Percentiles rank a stretch among this genome's conserved stretches.
These are phyloP conservation scores for Amaurobius ferox DNA, from an alignment of 2,888 invertebrate species.

Conservation along the genomic window DNA sequence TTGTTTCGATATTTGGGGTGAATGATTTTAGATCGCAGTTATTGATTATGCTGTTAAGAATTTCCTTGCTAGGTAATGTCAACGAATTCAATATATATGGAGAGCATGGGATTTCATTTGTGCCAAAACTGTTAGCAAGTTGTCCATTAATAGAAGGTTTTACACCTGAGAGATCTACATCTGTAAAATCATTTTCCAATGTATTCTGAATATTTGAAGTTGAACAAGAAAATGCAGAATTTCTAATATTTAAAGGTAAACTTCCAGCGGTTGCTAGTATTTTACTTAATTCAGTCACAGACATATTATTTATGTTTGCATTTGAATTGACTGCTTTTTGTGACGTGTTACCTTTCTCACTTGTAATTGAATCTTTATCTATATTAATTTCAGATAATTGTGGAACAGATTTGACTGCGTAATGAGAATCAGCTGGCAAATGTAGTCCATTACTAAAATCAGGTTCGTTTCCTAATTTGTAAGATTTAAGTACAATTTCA, in stretches of 20 bases:
- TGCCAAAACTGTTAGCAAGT: not conserved
- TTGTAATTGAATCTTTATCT: not conserved
- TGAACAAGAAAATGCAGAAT: not conserved
- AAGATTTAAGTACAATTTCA: not conserved
- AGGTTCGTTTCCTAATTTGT: too few relatives aligned
- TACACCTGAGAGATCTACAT: not conserved
- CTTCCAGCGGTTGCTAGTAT: conserved; percentile 40
- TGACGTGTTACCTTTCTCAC: not conserved
- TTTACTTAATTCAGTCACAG: conserved; percentile 34
- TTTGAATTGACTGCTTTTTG: not conserved
- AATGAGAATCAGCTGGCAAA: not conserved
- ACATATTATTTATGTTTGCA: conserved; percentile 3
- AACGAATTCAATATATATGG: not conserved
- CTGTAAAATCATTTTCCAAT: not conserved
- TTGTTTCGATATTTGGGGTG: too few relatives aligned
- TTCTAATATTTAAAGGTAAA: not conserved
- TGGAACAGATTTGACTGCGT: too few relatives aligned
- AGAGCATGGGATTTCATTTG: not conserved
- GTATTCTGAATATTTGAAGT: not conserved
- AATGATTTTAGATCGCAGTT: not conserved
- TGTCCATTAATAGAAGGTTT: not conserved
- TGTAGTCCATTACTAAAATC: not conserved
- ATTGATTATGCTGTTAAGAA: not conserved
- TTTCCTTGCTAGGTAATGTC: not conserved
- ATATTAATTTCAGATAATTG: too few relatives aligned